Percentiles rank a stretch among this genome's conserved stretches.
Evolutionary conservation across 2,797 vertebrate species (phyloP).

Genomic region (Pangasius mekongensis): DNA sequence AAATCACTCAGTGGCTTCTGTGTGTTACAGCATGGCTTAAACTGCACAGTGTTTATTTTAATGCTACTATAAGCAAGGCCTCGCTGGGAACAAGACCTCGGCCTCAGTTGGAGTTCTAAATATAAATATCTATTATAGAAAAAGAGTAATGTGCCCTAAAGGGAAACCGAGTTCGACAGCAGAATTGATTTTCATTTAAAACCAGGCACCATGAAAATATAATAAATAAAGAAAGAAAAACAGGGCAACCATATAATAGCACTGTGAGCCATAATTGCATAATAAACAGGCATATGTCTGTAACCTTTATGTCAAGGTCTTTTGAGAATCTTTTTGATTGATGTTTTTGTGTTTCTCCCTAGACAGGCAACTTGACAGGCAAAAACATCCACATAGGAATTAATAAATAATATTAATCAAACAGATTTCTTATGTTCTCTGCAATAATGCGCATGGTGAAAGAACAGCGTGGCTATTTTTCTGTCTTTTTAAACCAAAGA

Average conservation of each 20-base stretch:
- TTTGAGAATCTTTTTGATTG: not conserved
- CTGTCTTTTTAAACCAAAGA: not conserved
- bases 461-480: not conserved
- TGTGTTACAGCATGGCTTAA: not conserved
- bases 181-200: slow-evolving; percentile 31
- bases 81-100: not conserved
- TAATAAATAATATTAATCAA: slow-evolving; percentile 1
- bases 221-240: slow-evolving; percentile 4
- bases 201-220: slow-evolving; percentile 15
- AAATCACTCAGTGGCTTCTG: not conserved
- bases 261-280: not conserved
- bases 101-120: slow-evolving; percentile 9
- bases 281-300: not conserved
- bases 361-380: not conserved
- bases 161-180: slow-evolving; percentile 18
- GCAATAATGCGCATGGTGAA: not conserved
- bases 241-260: not conserved
- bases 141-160: slow-evolving; percentile 8
- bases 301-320: not conserved
- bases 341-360: not conserved
- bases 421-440: not conserved
- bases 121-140: slow-evolving; percentile 23
- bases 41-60: not conserved
- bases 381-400: not conserved
- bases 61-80: slow-evolving; percentile 1